Conservation (phyloP, 2,888 invertebrate species). For the Xestia ashworthii region DNA sequence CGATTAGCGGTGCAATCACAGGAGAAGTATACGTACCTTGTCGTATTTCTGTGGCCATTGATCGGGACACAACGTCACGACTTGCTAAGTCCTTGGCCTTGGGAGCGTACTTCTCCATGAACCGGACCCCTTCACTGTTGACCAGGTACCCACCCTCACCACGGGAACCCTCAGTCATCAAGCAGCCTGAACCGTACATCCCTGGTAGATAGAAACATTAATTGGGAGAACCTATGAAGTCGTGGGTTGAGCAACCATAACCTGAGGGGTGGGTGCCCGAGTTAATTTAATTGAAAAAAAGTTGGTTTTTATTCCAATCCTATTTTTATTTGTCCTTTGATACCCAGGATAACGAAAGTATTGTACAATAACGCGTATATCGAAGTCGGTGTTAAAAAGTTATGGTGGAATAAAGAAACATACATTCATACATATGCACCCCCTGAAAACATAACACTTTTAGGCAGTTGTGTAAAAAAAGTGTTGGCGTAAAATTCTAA, state of each 20-base stretch:
- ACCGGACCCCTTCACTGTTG: conserved; percentile 98
- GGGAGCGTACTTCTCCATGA: conserved; percentile 99
- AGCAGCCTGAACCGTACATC: conserved; percentile 99
- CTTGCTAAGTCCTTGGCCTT: conserved; percentile 99
- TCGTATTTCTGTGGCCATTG: conserved; percentile 99
- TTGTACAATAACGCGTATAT: no score
- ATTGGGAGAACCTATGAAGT: background rate
- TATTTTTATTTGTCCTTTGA: no score
- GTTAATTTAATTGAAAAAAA: no score
- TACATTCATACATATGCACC: no score
- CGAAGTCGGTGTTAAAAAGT: no score
- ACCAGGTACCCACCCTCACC: conserved; percentile 99
- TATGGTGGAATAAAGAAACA: no score
- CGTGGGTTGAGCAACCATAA: background rate
- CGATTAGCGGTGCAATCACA: no score
- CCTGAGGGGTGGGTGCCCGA: background rate
- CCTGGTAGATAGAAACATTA: conserved; percentile 84
- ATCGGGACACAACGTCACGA: conserved; percentile 98
- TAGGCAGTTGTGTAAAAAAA: no score
- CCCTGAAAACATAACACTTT: no score
- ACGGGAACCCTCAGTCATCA: conserved; percentile 99
- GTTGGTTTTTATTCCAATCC: no score
- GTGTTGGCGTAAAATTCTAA: no score
- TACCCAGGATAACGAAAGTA: no score
- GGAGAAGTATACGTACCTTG: conserved; percentile 75